A percentile compares a stretch with the other conserved stretches of the same genome.
These are phyloP conservation scores for Bathynomus jamesi DNA, from an alignment of 1,140 invertebrate species.

Conservation along the genomic window DNA sequence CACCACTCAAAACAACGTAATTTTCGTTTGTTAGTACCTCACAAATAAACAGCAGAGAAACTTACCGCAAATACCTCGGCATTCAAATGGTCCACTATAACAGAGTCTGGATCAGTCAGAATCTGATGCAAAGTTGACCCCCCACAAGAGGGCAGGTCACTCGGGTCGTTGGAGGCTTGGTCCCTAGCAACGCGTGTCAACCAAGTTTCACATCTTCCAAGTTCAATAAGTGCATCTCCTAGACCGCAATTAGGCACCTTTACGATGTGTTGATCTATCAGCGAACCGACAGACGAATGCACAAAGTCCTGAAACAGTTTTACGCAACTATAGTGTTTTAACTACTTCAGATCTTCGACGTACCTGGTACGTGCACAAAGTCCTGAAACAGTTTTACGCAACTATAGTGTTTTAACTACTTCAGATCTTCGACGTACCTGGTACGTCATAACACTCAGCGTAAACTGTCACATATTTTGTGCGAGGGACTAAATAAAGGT, in stretches of 20 bases:
- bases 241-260: conserved; percentile 49
- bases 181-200: conserved; percentile 49
- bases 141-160: conserved; percentile 50
- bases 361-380: conserved; percentile 42
- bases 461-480: background rate
- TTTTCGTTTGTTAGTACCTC: no score
- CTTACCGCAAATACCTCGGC: conserved; percentile 53
- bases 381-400: conserved; percentile 45
- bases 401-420: background rate
- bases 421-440: background rate
- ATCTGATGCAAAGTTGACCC: conserved; percentile 57
- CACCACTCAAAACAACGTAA: no score
- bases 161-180: conserved; percentile 47
- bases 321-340: background rate
- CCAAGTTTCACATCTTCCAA: conserved; percentile 56
- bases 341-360: background rate
- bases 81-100: conserved; percentile 53
- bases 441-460: conserved; percentile 23
- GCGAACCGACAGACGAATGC: conserved; percentile 48
- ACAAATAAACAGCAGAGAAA: no score
- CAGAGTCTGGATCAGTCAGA: conserved; percentile 54
- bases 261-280: conserved; percentile 55
- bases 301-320: conserved; percentile 51
- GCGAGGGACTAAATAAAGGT: background rate
- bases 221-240: conserved; percentile 53